Evolutionary conservation across 2,888 invertebrate species (phyloP).

Genomic region (Chaitophorus viminalis): DNA sequence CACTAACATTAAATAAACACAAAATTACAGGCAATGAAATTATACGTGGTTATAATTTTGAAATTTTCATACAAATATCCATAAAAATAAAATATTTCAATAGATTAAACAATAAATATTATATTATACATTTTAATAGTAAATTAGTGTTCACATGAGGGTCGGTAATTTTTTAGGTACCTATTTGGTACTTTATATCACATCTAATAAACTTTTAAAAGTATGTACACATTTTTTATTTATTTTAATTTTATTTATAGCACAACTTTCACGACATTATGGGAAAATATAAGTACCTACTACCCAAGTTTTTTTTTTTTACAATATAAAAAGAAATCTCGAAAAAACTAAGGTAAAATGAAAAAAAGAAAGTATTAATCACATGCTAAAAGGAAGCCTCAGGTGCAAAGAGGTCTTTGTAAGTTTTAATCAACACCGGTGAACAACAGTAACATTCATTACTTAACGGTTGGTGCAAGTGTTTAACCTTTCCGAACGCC

Average conservation of each 20-base stretch:
- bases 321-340: slow-evolving; percentile 37
- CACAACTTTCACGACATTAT: neutral
- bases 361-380: slow-evolving; percentile 46
- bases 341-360: slow-evolving; percentile 19
- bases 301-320: slow-evolving; percentile 4
- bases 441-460: slow-evolving; percentile 57
- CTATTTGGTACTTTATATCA: neutral
- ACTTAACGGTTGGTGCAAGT: slow-evolving; percentile 54
- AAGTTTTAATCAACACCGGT: slow-evolving; percentile 60
- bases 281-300: neutral
- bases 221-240: neutral
- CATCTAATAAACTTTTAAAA: neutral
- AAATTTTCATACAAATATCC: too few relatives aligned
- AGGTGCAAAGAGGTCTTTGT: slow-evolving; percentile 58
- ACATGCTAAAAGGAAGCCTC: slow-evolving; percentile 54
- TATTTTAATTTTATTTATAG: neutral
- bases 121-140: too few relatives aligned
- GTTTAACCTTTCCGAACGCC: slow-evolving; percentile 57
- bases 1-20: too few relatives aligned
- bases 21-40: too few relatives aligned
- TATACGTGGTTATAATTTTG: too few relatives aligned
- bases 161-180: too few relatives aligned
- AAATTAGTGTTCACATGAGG: too few relatives aligned
- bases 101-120: too few relatives aligned
- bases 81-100: too few relatives aligned